Evolutionary conservation across 1,140 invertebrate species (phyloP).

Genomic region (Formica selysi): DNA sequence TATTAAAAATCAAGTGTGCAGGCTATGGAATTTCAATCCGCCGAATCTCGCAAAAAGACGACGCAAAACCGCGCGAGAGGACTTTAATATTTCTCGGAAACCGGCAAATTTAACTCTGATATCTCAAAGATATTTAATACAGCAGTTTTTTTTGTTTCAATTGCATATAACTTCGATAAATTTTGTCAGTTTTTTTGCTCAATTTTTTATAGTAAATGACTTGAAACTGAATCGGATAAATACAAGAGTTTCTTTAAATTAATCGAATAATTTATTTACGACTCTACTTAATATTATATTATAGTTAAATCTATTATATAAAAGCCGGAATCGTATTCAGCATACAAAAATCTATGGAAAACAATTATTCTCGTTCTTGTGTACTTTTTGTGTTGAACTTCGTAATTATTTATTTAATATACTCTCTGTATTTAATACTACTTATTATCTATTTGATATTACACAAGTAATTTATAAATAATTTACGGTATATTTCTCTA

Average conservation of each 20-base stretch:
- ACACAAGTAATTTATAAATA: too few species aligned
- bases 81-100: slow-evolving; percentile 15
- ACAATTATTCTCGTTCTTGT: too few species aligned
- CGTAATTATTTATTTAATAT: too few species aligned
- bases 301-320: not conserved
- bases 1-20: slow-evolving; percentile 24
- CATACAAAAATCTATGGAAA: too few species aligned
- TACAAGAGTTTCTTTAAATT: not conserved
- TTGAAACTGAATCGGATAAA: not conserved
- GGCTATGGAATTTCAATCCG: slow-evolving; percentile 50
- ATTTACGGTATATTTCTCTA: too few species aligned
- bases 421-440: too few species aligned
- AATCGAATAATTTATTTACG: not conserved
- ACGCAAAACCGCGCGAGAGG: not conserved
- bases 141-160: too few species aligned
- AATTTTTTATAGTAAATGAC: not conserved
- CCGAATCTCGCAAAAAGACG: slow-evolving; percentile 26
- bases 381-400: too few species aligned
- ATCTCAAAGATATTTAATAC: too few species aligned
- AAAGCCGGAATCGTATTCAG: too few species aligned
- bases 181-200: not conserved
- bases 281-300: not conserved
- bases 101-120: not conserved
- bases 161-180: not conserved
- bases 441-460: too few species aligned